These are phyloP conservation scores for Halcyon badia DNA, from an alignment of 2,797 vertebrate genomes.

Conservation along the genomic window DNA sequence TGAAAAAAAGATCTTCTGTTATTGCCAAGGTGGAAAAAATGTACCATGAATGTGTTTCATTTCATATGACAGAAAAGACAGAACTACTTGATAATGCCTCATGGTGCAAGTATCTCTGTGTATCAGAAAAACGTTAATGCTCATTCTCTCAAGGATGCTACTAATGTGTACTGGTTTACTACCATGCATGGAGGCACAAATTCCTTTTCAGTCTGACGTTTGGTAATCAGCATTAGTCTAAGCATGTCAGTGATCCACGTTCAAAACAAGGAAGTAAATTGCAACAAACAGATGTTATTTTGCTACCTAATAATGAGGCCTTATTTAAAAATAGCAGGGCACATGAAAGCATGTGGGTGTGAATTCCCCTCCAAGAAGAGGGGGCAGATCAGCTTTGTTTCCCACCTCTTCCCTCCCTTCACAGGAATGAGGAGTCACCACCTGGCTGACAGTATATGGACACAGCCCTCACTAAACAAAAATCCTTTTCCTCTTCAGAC, in stretches of 20 bases:
- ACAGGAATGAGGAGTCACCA: not conserved
- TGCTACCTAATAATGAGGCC: not conserved
- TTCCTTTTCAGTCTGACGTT: not conserved
- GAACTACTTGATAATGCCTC: not conserved
- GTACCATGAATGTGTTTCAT: not conserved
- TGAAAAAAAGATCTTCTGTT: not conserved
- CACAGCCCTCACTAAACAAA: not conserved
- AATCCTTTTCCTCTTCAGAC: not conserved
- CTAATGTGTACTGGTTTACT: not conserved
- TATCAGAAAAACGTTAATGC: not conserved
- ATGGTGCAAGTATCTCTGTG: not conserved
- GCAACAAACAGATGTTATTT: not conserved
- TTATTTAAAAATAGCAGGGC: not conserved
- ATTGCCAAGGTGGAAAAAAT: not conserved
- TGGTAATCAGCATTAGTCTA: not conserved
- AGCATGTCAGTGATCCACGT: not conserved
- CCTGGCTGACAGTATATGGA: not conserved
- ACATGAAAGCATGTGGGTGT: not conserved
- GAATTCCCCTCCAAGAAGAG: not conserved
- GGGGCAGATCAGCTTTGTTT: not conserved
- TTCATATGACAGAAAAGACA: not conserved
- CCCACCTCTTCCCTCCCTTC: not conserved
- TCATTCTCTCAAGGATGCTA: not conserved
- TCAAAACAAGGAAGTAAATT: not conserved
- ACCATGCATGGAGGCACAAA: not conserved